Base-by-base conservation (phyloP, 2,113 vertebrate genomes). In the Sialia sialis region DNA sequence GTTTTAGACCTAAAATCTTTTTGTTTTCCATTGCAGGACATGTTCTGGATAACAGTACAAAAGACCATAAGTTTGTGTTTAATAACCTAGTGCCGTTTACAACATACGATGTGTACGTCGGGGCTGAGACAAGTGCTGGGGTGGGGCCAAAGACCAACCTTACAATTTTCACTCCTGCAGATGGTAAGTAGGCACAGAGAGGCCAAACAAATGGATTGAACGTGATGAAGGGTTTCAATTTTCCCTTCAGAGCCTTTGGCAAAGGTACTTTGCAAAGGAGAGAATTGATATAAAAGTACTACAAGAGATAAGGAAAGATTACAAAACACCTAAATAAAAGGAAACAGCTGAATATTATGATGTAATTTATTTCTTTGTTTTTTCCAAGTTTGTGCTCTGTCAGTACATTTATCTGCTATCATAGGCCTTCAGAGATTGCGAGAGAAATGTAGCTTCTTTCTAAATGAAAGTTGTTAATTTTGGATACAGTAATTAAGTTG, bases 1-100 rank as follows among this genome's bases (percentile, higher is more conserved):
- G 43, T n/a, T 34, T 48, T 23, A 70, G 26, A 60, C 16, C 44
- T 94, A 74, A 73, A 67, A 38, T 54, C 38, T 70, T 72, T 62
- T 78, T 4, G 11, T 49, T 84, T 75, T 88, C 49, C 13, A 77
- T 84, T 94, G 41, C 89, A 99, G 99, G 98, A 75, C 95, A 88
- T 41, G 96, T 99, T 95, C 98, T 98, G 94, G 98, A 99, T 62
- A 99, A 99, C 93, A 98, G 96, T 95, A 99, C 99, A 16, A 98
- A 95, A 90, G 99, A 99, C 73, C 98, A 95, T 58, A 98, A 96
- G 29, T 99, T 99, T 87, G 32, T 84, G 13, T 99, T 99, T 66
- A 96, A 90, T 43, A 98, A 98, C 91, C 97, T 99, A 72, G 98
- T 95, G 23, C 99, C 99, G 6, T 99, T 98, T 97, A 99, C 98